These are phyloP conservation scores for Junonia oenone DNA, from an alignment of 2,888 invertebrate genomes.

Conservation along the genomic window DNA sequence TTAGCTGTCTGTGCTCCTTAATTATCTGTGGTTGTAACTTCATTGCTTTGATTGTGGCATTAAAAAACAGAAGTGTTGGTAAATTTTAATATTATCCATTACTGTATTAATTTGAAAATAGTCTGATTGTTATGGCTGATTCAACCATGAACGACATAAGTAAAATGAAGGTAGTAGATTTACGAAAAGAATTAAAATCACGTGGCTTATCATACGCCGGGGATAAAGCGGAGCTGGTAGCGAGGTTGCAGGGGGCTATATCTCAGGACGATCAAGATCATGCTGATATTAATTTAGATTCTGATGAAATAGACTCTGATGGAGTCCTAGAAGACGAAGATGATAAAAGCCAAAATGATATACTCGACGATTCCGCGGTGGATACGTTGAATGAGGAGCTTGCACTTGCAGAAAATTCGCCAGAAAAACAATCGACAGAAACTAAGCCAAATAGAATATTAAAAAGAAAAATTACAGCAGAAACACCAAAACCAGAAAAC, in stretches of 20 bases:
- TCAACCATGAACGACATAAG: slow-evolving; percentile 48
- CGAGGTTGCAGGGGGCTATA: slow-evolving; percentile 83
- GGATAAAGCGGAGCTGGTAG: slow-evolving; percentile 89
- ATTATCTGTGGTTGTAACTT: neutral
- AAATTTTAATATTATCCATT: neutral
- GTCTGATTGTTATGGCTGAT: slow-evolving; percentile 37
- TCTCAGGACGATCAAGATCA: slow-evolving; percentile 55
- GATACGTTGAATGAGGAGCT: slow-evolving; percentile 65
- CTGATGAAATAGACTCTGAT: slow-evolving; percentile 76
- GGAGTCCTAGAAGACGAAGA: slow-evolving; percentile 77
- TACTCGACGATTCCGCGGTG: slow-evolving; percentile 58
- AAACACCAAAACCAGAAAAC: slow-evolving; percentile 38
- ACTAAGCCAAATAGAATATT: slow-evolving; percentile 50
- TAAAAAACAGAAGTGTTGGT: neutral
- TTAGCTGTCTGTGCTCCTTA: neutral
- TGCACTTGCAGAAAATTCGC: slow-evolving; percentile 41
- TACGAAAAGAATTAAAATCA: slow-evolving; percentile 89
- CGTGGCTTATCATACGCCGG: slow-evolving; percentile 87
- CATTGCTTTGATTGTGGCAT: neutral
- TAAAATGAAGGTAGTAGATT: slow-evolving; percentile 87
- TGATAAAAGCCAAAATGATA: slow-evolving; percentile 66
- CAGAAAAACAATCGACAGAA: slow-evolving; percentile 40
- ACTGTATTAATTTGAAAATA: neutral
- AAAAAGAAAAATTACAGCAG: slow-evolving; percentile 56
- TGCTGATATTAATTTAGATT: slow-evolving; percentile 66